Percentiles rank a stretch among this genome's conserved stretches.
These are phyloP conservation scores for Copsychus sechellarum DNA, from an alignment of 2,113 vertebrate species.

Conservation along the genomic window DNA sequence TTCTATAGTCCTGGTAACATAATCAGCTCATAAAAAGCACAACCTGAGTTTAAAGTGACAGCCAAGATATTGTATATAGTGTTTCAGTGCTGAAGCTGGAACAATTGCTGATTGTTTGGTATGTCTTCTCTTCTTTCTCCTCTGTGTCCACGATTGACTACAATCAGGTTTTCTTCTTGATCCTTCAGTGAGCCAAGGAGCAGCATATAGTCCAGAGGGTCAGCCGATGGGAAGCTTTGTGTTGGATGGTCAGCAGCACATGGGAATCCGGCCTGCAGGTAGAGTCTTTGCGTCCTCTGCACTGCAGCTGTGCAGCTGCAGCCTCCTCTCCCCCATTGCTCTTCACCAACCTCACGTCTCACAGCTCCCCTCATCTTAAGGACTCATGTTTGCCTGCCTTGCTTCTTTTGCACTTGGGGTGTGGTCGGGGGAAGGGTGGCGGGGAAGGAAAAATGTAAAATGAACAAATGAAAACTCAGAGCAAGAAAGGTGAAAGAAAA, in stretches of 20 bases:
- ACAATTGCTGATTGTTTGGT: conserved; percentile 99
- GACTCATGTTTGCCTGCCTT: conserved; percentile 64
- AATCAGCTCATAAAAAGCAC: conserved; percentile 54
- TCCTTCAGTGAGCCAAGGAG: conserved; percentile 99
- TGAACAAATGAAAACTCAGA: background rate
- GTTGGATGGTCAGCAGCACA: conserved; percentile 99
- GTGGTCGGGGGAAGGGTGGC: accelerated
- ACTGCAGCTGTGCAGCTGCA: conserved; percentile 4
- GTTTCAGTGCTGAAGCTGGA: conserved; percentile 90
- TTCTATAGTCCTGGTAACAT: conserved; percentile 65
- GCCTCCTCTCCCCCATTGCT: conserved; percentile 1
- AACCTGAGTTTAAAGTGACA: conserved; percentile 63
- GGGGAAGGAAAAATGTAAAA: background rate
- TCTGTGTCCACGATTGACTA: conserved; percentile 99
- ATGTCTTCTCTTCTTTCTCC: conserved; percentile 95
- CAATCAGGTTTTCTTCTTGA: conserved; percentile 99
- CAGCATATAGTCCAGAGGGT: conserved; percentile 99
- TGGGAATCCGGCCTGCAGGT: conserved; percentile 99
- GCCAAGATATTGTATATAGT: conserved; percentile 77
- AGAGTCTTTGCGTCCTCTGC: conserved; percentile 50
- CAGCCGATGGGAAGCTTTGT: conserved; percentile 99
- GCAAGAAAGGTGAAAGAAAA: background rate
- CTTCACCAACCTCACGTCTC: conserved; percentile 34
- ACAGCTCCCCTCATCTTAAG: conserved; percentile 23
- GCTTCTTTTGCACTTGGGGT: conserved; percentile 61